These are phyloP conservation scores for Odocoileus hemionus DNA, from an alignment of 2,113 vertebrate genomes.

Conservation along the genomic window DNA sequence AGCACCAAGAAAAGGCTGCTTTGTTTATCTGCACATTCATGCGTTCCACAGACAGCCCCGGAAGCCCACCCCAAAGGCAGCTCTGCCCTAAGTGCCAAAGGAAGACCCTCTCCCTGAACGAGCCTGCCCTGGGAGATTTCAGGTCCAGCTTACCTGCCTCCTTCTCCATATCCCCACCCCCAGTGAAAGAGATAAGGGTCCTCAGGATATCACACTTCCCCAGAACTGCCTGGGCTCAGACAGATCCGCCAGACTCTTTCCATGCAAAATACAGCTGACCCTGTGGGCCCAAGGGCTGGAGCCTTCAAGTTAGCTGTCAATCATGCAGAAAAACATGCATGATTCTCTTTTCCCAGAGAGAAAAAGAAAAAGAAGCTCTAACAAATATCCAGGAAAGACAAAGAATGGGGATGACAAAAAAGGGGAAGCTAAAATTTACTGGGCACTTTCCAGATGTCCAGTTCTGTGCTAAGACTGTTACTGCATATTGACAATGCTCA, in stretches of 20 bases:
- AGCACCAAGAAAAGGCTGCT: not conserved
- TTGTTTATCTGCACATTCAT: not conserved
- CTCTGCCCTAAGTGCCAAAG: not conserved
- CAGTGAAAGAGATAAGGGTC: not conserved
- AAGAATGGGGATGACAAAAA: not conserved
- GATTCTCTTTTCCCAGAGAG: not conserved
- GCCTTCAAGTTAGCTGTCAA: not conserved
- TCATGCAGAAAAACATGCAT: not conserved
- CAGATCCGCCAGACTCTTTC: not conserved
- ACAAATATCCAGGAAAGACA: not conserved
- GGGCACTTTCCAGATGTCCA: not conserved
- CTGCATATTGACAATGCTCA: not conserved
- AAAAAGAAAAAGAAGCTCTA: not conserved
- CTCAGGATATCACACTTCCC: not conserved
- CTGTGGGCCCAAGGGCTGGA: not conserved
- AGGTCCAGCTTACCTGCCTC: not conserved
- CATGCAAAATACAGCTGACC: slow-evolving; percentile 20
- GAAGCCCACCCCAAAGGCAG: not conserved
- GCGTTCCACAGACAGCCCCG: not conserved
- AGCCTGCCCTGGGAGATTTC: not conserved
- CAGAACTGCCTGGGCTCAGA: not conserved
- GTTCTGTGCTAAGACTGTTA: not conserved
- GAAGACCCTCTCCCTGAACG: not conserved
- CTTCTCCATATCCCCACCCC: not conserved
- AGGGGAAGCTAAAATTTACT: not conserved